A percentile compares a stretch with the other conserved stretches of the same genome.
Evolutionary conservation across 2,113 vertebrate genomes (phyloP).

Genomic region (Cheirogaleus medius): DNA sequence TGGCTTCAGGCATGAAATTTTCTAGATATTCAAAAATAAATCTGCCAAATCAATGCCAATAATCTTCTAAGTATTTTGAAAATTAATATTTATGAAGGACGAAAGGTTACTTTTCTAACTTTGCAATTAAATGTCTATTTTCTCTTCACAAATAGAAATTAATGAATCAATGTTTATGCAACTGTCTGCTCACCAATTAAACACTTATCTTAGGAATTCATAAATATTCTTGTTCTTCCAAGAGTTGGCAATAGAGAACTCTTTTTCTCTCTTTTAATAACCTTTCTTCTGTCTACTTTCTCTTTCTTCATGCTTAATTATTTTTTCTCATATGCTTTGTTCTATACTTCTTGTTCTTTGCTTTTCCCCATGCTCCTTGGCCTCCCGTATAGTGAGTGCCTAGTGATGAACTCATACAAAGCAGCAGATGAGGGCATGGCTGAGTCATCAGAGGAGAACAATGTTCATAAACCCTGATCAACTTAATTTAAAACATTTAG

Average conservation of each 20-base stretch:
- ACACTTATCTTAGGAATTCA: slow-evolving; percentile 40
- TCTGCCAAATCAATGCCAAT: slow-evolving; percentile 47
- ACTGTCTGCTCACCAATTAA: slow-evolving; percentile 60
- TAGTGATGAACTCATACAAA: rapidly evolving
- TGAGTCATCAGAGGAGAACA: rapidly evolving
- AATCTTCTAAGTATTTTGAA: slow-evolving; percentile 59
- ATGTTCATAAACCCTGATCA: neutral
- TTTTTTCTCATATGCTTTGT: neutral
- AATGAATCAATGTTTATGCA: slow-evolving; percentile 66
- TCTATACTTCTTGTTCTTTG: neutral
- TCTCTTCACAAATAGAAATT: slow-evolving; percentile 60
- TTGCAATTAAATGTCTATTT: slow-evolving; percentile 66
- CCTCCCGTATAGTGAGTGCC: neutral
- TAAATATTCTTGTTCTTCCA: slow-evolving; percentile 19
- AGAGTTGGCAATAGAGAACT: neutral
- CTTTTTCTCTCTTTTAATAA: neutral
- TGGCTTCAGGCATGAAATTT: slow-evolving; percentile 46
- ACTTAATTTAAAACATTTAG: neutral
- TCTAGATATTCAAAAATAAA: slow-evolving; percentile 42
- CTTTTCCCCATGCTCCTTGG: neutral
- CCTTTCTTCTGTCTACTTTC: neutral
- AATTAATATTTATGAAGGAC: slow-evolving; percentile 60
- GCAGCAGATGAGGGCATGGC: rapidly evolving
- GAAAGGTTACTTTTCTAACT: slow-evolving; percentile 38
- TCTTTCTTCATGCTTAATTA: neutral